phyloP scores from a whole-genome alignment of 2,888 invertebrate species.

The Eupithecia exiguata region DNA sequence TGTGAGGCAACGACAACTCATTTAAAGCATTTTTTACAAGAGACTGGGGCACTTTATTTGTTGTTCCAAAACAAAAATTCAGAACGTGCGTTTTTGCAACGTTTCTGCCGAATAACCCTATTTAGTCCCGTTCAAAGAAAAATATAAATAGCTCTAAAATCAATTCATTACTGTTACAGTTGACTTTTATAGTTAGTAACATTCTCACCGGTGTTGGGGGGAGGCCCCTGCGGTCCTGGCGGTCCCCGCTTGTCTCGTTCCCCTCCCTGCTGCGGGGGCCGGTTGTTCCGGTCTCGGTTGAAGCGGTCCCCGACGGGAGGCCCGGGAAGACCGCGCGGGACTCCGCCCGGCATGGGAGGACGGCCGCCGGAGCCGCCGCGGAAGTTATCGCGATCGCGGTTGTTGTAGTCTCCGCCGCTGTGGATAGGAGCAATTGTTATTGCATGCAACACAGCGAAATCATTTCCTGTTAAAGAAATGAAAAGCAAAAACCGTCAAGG shows the following conservation, averaged over 20 bases:
- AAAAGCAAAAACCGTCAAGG: too few species aligned
- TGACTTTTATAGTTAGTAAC: background rate
- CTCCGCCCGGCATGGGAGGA: slow-evolving; percentile 40
- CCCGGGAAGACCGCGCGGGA: slow-evolving; percentile 49
- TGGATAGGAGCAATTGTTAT: background rate
- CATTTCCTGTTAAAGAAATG: too few species aligned
- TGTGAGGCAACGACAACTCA: too few species aligned
- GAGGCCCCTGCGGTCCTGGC: background rate
- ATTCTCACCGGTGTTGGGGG: background rate
- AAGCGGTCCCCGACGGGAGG: slow-evolving; percentile 45
- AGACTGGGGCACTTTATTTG: too few species aligned
- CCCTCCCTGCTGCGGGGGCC: slow-evolving; percentile 29
- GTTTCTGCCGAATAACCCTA: too few species aligned
- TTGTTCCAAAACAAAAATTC: too few species aligned
- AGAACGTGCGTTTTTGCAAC: too few species aligned
- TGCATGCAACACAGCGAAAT: background rate
- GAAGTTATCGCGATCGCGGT: slow-evolving; percentile 60
- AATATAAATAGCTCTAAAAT: too few species aligned
- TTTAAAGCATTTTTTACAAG: too few species aligned
- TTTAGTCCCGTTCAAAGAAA: too few species aligned
- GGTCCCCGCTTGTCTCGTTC: background rate
- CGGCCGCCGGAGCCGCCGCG: slow-evolving; percentile 54
- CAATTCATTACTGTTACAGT: too few species aligned
- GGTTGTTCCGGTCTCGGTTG: slow-evolving; percentile 41
- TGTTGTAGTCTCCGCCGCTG: slow-evolving; percentile 50